A percentile compares a stretch with the other conserved stretches of the same genome.
phyloP scores from a whole-genome alignment of 2,113 vertebrate species.

The Muntiacus reevesi region DNA sequence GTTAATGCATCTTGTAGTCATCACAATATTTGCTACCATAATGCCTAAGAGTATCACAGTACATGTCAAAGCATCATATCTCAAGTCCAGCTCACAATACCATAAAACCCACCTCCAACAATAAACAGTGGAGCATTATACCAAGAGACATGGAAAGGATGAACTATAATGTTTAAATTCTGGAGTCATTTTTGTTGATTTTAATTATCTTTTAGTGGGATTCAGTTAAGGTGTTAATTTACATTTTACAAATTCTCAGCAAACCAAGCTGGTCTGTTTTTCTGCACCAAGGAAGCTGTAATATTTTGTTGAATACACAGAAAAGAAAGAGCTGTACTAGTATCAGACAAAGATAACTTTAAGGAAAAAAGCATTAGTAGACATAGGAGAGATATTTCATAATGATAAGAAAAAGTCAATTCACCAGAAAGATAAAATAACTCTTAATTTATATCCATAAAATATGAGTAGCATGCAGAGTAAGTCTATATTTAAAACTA shows the following conservation, averaged over 20 bases:
- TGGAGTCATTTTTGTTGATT: background rate
- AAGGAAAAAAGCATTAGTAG: background rate
- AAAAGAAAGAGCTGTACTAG: background rate
- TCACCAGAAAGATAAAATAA: background rate
- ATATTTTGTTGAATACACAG: background rate
- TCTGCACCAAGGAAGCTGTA: background rate
- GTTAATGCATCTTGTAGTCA: background rate
- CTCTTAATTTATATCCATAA: background rate
- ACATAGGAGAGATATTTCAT: background rate
- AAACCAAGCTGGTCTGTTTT: background rate
- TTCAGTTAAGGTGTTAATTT: background rate
- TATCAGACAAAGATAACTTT: background rate
- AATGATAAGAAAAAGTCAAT: background rate
- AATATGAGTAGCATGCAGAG: background rate
- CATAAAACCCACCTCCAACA: background rate
- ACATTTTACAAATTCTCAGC: background rate
- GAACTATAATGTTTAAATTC: background rate
- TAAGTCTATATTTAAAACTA: background rate
- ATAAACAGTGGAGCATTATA: background rate
- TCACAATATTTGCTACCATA: background rate
- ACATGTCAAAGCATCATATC: background rate
- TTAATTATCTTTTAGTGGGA: background rate
- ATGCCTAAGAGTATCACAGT: background rate
- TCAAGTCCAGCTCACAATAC: background rate
- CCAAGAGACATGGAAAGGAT: background rate